These are phyloP conservation scores for Notoglanidium macrostoma DNA, from an alignment of 2,797 vertebrate species.

Conservation along the genomic window DNA sequence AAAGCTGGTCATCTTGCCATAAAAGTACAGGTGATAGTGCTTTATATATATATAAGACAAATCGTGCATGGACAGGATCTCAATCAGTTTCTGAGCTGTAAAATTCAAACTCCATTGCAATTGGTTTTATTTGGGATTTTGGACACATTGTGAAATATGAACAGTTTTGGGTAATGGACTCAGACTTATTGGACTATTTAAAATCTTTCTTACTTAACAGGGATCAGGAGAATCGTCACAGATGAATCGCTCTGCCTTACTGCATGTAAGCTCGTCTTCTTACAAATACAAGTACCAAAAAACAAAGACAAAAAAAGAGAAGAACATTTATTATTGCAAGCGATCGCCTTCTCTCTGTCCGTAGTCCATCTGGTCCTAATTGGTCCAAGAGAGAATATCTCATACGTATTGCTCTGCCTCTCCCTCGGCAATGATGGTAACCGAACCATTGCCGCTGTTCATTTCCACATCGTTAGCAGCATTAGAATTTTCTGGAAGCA, in stretches of 20 bases:
- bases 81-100: neutral
- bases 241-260: constrained; percentile 76
- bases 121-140: neutral
- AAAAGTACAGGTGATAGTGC: neutral
- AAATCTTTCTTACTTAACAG: constrained; percentile 7
- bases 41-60: neutral
- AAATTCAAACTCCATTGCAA: neutral
- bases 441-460: constrained; percentile 81
- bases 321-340: constrained; percentile 55
- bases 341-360: constrained; percentile 62
- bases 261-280: constrained; percentile 80
- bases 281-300: constrained; percentile 63
- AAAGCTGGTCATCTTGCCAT: neutral
- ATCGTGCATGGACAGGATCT: neutral
- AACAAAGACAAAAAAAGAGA: constrained; percentile 34
- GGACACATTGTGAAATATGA: constrained; percentile 7
- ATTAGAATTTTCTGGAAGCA: constrained; percentile 86
- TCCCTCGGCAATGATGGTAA: constrained; percentile 86
- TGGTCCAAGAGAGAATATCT: constrained; percentile 70
- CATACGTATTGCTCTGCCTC: constrained; percentile 95
- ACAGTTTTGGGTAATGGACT: constrained; percentile 13
- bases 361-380: constrained; percentile 64
- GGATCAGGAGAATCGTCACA: constrained; percentile 66
- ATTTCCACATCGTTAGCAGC: constrained; percentile 83
- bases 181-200: constrained; percentile 13